These are phyloP conservation scores for Nematostella vectensis DNA, from an alignment of 92 coral and sea anemone species.

Conservation along the genomic window DNA sequence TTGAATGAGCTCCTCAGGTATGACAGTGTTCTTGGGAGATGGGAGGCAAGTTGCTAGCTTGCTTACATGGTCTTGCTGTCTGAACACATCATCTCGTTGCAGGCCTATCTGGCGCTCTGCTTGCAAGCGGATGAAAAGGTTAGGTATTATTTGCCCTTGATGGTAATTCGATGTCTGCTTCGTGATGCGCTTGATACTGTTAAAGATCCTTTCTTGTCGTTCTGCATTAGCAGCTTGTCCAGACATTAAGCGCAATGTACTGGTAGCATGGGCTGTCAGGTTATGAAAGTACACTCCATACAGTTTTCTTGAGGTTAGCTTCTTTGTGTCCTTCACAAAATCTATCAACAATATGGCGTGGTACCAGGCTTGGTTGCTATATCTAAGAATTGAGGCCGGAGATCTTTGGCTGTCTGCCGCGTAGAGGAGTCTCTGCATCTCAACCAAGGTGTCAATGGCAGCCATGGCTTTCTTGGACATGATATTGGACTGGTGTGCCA, in stretches of 20 bases:
- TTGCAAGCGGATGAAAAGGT: no score
- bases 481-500: slow-evolving; percentile 6
- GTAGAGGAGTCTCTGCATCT: slow-evolving; percentile 28
- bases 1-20: slow-evolving; percentile 16
- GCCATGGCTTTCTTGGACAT: slow-evolving; percentile 14
- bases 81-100: slow-evolving; percentile 15
- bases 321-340: slow-evolving; percentile 9
- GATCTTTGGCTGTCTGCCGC: slow-evolving; percentile 2
- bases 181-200: slow-evolving; percentile 26
- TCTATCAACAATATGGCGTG: slow-evolving; percentile 28
- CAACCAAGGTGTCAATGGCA: slow-evolving; percentile 17
- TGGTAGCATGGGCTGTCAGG: slow-evolving; percentile 19
- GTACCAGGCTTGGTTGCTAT: slow-evolving; percentile 32
- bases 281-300: slow-evolving; percentile 47
- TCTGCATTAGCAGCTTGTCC: slow-evolving; percentile 41
- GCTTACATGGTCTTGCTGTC: slow-evolving; percentile 25
- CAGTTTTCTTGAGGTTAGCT: slow-evolving; percentile 26
- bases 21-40: slow-evolving; percentile 16
- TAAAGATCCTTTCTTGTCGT: slow-evolving; percentile 32
- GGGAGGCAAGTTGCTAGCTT: slow-evolving; percentile 17
- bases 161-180: slow-evolving; percentile 38
- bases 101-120: slow-evolving; percentile 6
- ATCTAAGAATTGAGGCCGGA: slow-evolving; percentile 8
- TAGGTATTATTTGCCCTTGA: slow-evolving; percentile 29
- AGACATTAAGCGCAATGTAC: slow-evolving; percentile 18